Conservation (phyloP, 2,888 invertebrate species). For the Seira ritae region DNA sequence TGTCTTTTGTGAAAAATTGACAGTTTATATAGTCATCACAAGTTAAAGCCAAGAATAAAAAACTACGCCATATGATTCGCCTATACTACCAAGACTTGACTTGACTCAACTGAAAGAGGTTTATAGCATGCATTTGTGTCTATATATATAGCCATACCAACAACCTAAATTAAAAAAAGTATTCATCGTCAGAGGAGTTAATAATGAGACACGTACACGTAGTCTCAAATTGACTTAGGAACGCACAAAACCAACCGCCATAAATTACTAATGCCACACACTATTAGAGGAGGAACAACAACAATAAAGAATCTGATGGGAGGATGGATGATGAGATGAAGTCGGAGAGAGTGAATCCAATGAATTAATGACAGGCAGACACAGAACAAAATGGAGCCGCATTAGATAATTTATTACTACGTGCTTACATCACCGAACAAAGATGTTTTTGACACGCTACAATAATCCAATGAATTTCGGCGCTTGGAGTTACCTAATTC, state of each 20-base stretch:
- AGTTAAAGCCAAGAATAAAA: no score
- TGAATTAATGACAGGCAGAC: conserved; percentile 59
- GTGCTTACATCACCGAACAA: conserved; percentile 44
- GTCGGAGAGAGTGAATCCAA: conserved; percentile 20
- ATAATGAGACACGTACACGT: conserved; percentile 22
- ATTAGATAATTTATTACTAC: conserved; percentile 59
- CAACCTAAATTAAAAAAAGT: no score
- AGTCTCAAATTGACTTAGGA: conserved; percentile 5
- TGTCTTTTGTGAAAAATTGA: neutral
- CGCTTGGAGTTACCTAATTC: conserved; percentile 51
- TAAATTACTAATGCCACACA: conserved; percentile 7
- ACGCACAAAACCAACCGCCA: neutral
- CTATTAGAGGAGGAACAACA: neutral
- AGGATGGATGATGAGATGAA: neutral
- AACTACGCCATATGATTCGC: no score
- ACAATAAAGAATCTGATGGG: conserved; percentile 10
- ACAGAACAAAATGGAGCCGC: neutral
- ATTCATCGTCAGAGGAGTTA: no score
- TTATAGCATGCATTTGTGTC: no score
- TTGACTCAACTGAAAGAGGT: no score
- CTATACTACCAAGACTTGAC: no score
- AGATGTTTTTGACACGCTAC: conserved; percentile 61
- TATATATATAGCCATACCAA: no score
- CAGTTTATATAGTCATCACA: no score
- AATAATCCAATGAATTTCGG: conserved; percentile 51